phyloP scores from a whole-genome alignment of 2,113 vertebrate species.

The Limanda limanda region DNA sequence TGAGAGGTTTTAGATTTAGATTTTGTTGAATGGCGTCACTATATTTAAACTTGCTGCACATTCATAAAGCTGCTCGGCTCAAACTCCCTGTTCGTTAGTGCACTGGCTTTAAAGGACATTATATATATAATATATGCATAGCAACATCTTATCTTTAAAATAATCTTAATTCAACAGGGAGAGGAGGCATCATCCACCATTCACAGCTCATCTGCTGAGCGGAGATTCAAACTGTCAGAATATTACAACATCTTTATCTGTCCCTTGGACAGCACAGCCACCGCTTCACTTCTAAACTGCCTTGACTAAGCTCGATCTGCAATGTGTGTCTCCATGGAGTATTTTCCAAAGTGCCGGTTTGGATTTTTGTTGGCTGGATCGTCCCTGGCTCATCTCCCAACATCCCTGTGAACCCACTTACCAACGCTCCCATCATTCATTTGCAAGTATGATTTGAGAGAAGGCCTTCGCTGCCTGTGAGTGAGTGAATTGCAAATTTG shows the following conservation, averaged over 20 bases:
- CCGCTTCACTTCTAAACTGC: constrained; percentile 13
- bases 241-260: constrained; percentile 22
- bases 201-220: background rate
- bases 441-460: constrained; percentile 68
- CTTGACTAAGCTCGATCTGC: constrained; percentile 13
- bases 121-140: too few species aligned
- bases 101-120: background rate
- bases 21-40: too few species aligned
- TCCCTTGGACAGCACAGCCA: background rate
- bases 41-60: too few species aligned
- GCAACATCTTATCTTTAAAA: background rate
- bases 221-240: background rate
- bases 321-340: constrained; percentile 2
- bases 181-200: too few species aligned
- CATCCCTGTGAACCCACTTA: constrained; percentile 53
- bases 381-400: constrained; percentile 40
- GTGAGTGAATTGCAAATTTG: constrained; percentile 50
- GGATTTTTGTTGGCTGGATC: constrained; percentile 25
- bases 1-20: too few species aligned
- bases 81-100: background rate
- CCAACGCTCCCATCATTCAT: constrained; percentile 56
- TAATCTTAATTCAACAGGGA: background rate
- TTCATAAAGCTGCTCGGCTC: too few species aligned
- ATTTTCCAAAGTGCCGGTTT: constrained; percentile 23
- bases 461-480: constrained; percentile 18